Percentiles rank a stretch among this genome's conserved stretches.
Evolutionary conservation across 1,140 invertebrate genomes (phyloP).

Genomic region (Drosophila micromelanica): DNA sequence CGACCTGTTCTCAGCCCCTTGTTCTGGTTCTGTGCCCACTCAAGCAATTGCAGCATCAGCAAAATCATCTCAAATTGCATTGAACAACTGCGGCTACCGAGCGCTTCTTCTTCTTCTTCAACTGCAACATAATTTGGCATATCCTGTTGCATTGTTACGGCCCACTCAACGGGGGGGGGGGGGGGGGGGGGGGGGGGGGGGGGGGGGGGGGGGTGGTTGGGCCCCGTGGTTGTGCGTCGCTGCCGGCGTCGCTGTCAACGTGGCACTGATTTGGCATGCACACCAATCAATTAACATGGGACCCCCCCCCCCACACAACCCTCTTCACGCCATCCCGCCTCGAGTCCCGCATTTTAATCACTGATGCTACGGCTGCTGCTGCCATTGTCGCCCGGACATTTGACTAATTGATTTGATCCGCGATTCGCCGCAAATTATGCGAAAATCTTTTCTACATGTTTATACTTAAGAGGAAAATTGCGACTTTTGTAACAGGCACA

Average conservation of each 20-base stretch:
- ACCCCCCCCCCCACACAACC: no score
- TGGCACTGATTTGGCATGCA: constrained; percentile 45
- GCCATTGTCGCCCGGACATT: constrained; percentile 9
- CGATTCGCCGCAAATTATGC: constrained; percentile 8
- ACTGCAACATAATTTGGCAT: constrained; percentile 43
- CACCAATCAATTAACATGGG: constrained; percentile 47
- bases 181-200: no score
- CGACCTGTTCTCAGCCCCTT: no score
- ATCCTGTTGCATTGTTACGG: constrained; percentile 47
- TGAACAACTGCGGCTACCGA: constrained; percentile 20
- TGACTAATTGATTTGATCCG: constrained; percentile 43
- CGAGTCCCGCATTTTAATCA: background rate
- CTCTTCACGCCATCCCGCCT: background rate
- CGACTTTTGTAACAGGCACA: background rate
- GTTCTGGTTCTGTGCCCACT: background rate
- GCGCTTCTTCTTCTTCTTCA: no score
- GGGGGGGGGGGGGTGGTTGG: no score
- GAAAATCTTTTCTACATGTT: background rate
- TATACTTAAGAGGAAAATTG: constrained; percentile 1
- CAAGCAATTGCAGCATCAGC: constrained; percentile 20
- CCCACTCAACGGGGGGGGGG: constrained; percentile 3
- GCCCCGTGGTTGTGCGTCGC: no score
- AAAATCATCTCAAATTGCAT: constrained; percentile 33
- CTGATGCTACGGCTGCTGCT: background rate
- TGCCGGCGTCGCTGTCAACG: constrained; percentile 24